Percentiles rank a stretch among this genome's conserved stretches.
phyloP scores from a whole-genome alignment of 2,113 vertebrate genomes.

The Natator depressus region DNA sequence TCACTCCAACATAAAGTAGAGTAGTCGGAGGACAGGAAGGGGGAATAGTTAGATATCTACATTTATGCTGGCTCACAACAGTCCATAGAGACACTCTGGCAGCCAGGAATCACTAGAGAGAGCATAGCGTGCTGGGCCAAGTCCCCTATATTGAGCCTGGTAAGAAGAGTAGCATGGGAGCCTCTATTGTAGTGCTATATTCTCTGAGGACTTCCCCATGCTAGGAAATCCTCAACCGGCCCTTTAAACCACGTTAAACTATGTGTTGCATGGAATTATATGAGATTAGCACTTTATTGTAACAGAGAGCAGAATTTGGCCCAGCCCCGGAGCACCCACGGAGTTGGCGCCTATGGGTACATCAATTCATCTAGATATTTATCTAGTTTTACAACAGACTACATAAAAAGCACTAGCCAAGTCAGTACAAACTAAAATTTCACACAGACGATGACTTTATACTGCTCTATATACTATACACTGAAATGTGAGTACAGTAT shows the following conservation, averaged over 20 bases:
- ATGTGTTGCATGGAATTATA: background rate
- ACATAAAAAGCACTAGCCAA: too few relatives aligned
- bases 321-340: background rate
- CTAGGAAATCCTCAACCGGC: background rate
- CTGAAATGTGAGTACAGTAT: too few relatives aligned
- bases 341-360: too few relatives aligned
- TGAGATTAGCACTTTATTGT: background rate
- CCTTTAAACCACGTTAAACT: background rate
- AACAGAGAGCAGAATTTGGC: background rate
- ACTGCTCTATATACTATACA: too few relatives aligned
- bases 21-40: too few relatives aligned
- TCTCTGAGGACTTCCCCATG: conserved; percentile 5
- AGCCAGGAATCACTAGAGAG: background rate
- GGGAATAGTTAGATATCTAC: background rate
- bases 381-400: too few relatives aligned
- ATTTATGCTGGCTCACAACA: background rate
- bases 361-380: too few relatives aligned
- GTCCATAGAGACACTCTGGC: background rate
- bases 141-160: accelerated
- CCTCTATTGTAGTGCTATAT: background rate
- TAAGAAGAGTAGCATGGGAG: background rate
- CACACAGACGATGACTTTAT: too few relatives aligned
- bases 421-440: too few relatives aligned
- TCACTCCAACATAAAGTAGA: background rate
- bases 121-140: accelerated